phyloP scores from a whole-genome alignment of 2,113 vertebrate species.

The Poeciliopsis turrubarensis region DNA sequence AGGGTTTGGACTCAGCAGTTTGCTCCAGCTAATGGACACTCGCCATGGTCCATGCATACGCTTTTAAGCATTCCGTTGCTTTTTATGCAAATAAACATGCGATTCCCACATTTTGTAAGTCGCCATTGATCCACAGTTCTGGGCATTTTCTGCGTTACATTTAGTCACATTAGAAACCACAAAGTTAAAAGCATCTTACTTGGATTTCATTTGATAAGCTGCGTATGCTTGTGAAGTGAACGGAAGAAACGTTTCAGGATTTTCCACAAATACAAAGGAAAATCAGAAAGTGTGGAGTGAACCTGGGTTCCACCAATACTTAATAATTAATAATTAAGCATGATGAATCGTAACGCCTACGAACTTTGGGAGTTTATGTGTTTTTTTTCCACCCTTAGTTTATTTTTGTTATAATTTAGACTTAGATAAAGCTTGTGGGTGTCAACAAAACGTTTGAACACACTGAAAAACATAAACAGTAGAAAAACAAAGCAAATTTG shows the following conservation, averaged over 20 bases:
- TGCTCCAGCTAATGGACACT: constrained; percentile 1
- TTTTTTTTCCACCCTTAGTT: no score
- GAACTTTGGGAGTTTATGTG: no score
- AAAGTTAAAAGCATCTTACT: not conserved
- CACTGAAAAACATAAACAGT: no score
- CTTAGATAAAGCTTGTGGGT: no score
- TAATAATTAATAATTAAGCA: no score
- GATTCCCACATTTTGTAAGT: not conserved
- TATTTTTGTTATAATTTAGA: no score
- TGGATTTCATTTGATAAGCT: not conserved
- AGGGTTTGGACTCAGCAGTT: constrained; percentile 2
- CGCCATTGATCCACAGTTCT: not conserved
- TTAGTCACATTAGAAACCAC: not conserved
- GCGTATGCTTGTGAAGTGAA: no score
- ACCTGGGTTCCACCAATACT: no score
- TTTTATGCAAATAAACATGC: constrained; percentile 1
- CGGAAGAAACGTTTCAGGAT: not conserved
- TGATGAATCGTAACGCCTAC: no score
- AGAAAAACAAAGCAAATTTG: no score
- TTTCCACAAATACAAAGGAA: not conserved
- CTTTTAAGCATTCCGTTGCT: not conserved
- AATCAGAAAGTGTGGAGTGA: not conserved
- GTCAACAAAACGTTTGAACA: no score
- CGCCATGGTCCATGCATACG: not conserved
- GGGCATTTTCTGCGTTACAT: not conserved